phyloP scores from a whole-genome alignment of 2,113 vertebrate species.

The Alouatta palliata region DNA sequence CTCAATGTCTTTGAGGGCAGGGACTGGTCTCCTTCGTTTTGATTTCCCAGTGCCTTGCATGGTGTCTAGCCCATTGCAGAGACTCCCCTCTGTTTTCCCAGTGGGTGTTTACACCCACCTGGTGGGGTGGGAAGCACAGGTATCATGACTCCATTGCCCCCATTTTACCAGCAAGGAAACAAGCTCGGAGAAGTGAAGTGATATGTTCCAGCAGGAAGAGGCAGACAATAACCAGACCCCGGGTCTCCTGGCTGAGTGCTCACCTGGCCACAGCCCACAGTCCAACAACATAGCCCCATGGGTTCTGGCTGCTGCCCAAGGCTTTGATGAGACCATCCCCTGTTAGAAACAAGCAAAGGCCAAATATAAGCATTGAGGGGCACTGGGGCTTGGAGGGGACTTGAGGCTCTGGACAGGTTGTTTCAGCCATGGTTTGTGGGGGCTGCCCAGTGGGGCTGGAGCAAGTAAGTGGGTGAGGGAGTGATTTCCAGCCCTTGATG shows the following conservation, averaged over 20 bases:
- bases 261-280: neutral
- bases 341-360: neutral
- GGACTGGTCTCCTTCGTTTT: neutral
- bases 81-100: neutral
- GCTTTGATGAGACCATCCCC: too few relatives aligned
- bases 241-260: neutral
- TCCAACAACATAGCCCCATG: neutral
- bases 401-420: neutral
- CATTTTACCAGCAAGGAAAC: too few relatives aligned
- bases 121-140: neutral
- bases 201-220: neutral
- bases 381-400: accelerated
- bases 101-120: neutral
- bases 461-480: accelerated
- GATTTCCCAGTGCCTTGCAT: neutral
- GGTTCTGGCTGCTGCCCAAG: neutral
- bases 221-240: neutral
- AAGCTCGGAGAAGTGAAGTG: neutral
- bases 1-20: neutral
- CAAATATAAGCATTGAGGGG: too few relatives aligned
- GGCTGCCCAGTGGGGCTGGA: neutral
- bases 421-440: neutral
- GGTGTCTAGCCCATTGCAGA: neutral
- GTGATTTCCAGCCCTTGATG: neutral
- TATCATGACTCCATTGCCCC: accelerated